Evolutionary conservation across 2,113 vertebrate genomes (phyloP), one percentile per base, ranked within the genome.

Genomic region (Suricata suricatta): DNA sequence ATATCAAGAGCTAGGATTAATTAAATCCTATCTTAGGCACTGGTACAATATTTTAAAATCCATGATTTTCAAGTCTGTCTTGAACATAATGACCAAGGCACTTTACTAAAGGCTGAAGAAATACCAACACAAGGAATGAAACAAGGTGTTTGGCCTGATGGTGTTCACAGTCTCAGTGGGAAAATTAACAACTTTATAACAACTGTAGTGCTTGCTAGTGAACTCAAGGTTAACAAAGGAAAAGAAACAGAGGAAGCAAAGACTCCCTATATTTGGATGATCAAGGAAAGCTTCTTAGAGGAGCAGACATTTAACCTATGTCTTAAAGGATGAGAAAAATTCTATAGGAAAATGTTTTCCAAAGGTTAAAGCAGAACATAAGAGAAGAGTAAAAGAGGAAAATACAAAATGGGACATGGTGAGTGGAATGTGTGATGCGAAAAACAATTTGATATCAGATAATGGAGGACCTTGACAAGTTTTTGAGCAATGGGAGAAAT

Each of bases 1-100:
- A 54, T 90, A 87, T 84, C 15, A 90, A 92, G 9, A 94, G 52
- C 57, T 79, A 93, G 68, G 23, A 84, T 87, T 33, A 94, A 87
- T 7, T 69, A n/a, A 88, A 86, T 94, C 41, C 9, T 69, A 35
- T 44, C 33, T 87, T 44, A 69, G 68, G 16, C 47, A 41, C 11
- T 54, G 23, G 33, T 50, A 88, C 87, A 80, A 74, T 47, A 74
- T 77, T 90, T 79, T 33, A 90, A 95, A 68, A 77, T 47, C 79
- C 21, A 64, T 83, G n/a, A 41, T 60, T 47, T 63, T 94, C 60
- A 69, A 88, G 60, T 0, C 14, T 66, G 1, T 83, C 47, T 66
- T 68, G 35, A 83, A 79, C 11, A 41, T 81, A 72, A 47, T 68
- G 35, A 27, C 35, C 74, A 25, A 72, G 33, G 14, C 10, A 35